Conservation (phyloP, 2,888 invertebrate genomes). For the Mythimna ferrago region DNA sequence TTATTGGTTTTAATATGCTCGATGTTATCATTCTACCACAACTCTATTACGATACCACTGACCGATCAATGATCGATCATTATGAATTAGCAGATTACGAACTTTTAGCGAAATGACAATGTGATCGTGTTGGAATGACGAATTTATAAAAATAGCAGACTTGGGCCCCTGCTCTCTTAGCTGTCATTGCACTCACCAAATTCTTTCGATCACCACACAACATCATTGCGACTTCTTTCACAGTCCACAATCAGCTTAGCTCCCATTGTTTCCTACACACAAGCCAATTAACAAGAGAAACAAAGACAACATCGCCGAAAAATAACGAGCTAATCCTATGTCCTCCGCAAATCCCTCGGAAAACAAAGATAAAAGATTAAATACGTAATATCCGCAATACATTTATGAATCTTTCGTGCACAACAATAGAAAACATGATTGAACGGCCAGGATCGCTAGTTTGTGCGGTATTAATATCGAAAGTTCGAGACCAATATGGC, state of each 20-base stretch:
- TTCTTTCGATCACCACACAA: not conserved
- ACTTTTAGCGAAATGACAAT: too few relatives aligned
- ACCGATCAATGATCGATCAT: too few relatives aligned
- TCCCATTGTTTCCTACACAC: conserved; percentile 1
- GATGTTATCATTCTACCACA: too few relatives aligned
- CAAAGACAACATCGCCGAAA: conserved; percentile 31
- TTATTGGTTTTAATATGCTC: too few relatives aligned
- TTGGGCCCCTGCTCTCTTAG: too few relatives aligned
- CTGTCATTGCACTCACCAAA: not conserved
- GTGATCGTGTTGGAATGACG: too few relatives aligned
- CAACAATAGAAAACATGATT: conserved; percentile 57
- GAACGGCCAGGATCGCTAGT: conserved; percentile 61
- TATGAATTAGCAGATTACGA: too few relatives aligned
- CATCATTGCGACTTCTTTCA: not conserved
- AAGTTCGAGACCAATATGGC: conserved; percentile 77
- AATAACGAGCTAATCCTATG: conserved; percentile 54
- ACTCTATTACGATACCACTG: too few relatives aligned
- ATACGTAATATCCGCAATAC: conserved; percentile 59
- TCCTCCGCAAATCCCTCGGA: conserved; percentile 37
- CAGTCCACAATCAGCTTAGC: conserved; percentile 5
- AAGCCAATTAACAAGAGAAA: conserved; percentile 42
- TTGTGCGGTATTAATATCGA: conserved; percentile 75
- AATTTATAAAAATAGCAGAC: too few relatives aligned
- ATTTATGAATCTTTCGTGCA: conserved; percentile 56
- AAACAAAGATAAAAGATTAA: conserved; percentile 58